Conservation (phyloP, 2,888 invertebrate species). For the Artemia sp. region DNA sequence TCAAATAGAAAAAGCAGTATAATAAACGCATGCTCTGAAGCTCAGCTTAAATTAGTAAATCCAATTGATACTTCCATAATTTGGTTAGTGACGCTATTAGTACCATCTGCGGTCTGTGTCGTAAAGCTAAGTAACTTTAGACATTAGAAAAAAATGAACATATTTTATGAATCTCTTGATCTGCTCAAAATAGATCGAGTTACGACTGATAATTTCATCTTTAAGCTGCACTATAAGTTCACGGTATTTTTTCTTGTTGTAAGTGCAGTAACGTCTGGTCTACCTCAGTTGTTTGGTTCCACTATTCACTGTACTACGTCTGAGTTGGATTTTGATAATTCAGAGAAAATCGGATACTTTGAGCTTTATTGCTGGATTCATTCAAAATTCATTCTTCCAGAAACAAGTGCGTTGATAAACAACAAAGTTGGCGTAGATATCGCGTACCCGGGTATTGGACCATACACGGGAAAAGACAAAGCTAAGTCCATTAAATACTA, state of each 20-base stretch:
- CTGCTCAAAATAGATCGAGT: conserved; percentile 25
- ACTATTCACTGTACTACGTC: conserved; percentile 26
- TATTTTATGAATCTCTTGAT: no score
- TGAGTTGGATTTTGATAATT: conserved; percentile 24
- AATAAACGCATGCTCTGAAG: no score
- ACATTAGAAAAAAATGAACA: no score
- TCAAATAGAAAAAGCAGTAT: no score
- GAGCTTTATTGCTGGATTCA: conserved; percentile 28
- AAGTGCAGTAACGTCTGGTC: conserved; percentile 28
- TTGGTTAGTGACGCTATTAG: no score
- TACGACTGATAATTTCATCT: conserved; percentile 28
- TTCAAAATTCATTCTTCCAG: conserved; percentile 27
- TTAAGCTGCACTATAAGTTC: conserved; percentile 29
- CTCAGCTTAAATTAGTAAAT: no score
- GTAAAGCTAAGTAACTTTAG: no score
- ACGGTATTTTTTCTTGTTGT: conserved; percentile 28
- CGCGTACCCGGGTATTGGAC: conserved; percentile 21
- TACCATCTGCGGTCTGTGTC: no score
- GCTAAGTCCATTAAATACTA: conserved; percentile 36
- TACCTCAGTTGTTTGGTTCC: conserved; percentile 29
- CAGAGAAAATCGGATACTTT: conserved; percentile 20
- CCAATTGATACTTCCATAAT: no score
- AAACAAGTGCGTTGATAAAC: conserved; percentile 23
- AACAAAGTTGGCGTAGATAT: conserved; percentile 1
- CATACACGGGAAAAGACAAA: conserved; percentile 26